Conservation (phyloP, 1,140 invertebrate genomes). For the Steinernema feltiae region DNA sequence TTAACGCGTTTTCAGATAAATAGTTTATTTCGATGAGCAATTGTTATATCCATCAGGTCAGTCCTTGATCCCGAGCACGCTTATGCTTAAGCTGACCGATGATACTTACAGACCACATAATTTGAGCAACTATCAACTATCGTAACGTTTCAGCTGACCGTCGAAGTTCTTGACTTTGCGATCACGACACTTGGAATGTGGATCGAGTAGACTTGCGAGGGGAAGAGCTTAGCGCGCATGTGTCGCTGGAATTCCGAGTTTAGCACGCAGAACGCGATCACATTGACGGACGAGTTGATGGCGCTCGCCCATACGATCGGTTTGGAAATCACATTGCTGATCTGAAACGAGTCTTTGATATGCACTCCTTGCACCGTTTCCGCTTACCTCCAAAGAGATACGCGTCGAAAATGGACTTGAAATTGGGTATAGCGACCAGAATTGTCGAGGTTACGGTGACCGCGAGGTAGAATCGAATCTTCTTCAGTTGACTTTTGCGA, state of each 20-base stretch:
- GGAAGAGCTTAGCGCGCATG: neutral
- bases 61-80: too few species aligned
- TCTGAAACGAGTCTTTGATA: neutral
- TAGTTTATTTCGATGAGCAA: too few species aligned
- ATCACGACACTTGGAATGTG: too few species aligned
- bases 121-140: too few species aligned
- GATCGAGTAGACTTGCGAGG: too few species aligned
- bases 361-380: neutral
- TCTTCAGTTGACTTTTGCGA: neutral
- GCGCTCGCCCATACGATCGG: neutral
- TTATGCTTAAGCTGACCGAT: too few species aligned
- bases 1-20: too few species aligned
- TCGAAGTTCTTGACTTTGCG: too few species aligned
- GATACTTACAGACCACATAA: too few species aligned
- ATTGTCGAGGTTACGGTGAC: neutral
- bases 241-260: neutral
- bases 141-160: too few species aligned
- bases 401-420: slow-evolving; percentile 1
- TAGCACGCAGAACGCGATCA: neutral
- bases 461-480: neutral
- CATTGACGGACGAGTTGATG: neutral
- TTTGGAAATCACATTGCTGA: neutral
- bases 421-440: neutral
- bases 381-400: neutral
- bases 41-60: too few species aligned